phyloP scores from a whole-genome alignment of 64 coral and sea anemone species.

The Exaiptasia diaphana region DNA sequence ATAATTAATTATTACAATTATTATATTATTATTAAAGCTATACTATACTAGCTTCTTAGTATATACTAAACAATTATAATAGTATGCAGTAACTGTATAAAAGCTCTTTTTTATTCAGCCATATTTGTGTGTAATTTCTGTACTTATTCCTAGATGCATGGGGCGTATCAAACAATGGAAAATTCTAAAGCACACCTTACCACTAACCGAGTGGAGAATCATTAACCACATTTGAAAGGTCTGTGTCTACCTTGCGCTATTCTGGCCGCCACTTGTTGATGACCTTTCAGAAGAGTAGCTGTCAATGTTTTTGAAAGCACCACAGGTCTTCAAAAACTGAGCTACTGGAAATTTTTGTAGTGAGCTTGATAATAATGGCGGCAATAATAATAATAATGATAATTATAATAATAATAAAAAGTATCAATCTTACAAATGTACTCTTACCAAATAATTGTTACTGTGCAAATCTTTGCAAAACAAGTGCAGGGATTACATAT shows the following conservation, averaged over 20 bases:
- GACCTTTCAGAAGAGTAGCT: background rate
- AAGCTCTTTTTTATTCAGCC: background rate
- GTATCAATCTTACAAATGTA: background rate
- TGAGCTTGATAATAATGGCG: too few species aligned
- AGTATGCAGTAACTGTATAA: too few species aligned
- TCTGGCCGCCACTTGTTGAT: conserved; percentile 17
- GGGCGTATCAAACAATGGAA: conserved; percentile 16
- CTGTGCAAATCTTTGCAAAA: background rate
- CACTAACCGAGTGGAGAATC: background rate
- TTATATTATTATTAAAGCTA: too few species aligned
- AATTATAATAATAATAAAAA: background rate
- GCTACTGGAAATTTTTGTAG: too few species aligned
- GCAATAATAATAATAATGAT: too few species aligned
- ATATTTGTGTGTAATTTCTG: background rate
- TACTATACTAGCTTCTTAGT: too few species aligned
- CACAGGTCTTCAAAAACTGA: background rate
- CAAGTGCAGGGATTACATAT: background rate
- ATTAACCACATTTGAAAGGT: conserved; percentile 10
- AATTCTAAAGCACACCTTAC: background rate
- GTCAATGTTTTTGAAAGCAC: too few species aligned
- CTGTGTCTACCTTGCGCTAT: conserved; percentile 10
- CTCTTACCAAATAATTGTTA: background rate
- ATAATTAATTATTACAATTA: too few species aligned
- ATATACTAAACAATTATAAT: too few species aligned
- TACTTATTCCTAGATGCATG: background rate